These are phyloP conservation scores for Echeneis naucrates DNA, from an alignment of 2,797 vertebrate genomes.

Conservation along the genomic window DNA sequence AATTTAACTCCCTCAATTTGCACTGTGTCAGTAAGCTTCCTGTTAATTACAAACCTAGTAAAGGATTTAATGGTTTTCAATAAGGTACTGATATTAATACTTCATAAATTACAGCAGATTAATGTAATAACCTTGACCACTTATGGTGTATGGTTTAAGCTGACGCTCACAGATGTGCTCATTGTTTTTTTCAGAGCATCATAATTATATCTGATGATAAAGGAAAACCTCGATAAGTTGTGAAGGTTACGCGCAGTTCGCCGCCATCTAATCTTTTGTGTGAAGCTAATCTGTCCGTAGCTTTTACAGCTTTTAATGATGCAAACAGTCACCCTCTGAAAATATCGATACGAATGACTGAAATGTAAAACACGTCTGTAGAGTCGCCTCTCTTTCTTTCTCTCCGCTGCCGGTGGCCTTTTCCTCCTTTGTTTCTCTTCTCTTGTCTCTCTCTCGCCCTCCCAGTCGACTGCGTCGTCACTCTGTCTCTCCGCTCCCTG, in stretches of 20 bases:
- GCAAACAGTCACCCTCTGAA: background rate
- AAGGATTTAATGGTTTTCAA: constrained; percentile 64
- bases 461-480: constrained; percentile 15
- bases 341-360: background rate
- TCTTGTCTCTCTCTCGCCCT: constrained; percentile 11
- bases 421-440: background rate
- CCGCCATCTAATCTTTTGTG: background rate
- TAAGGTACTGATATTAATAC: constrained; percentile 53
- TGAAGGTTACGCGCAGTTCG: background rate
- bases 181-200: constrained; percentile 18
- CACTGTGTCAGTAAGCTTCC: constrained; percentile 45
- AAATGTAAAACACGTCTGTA: no score
- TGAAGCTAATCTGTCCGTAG: background rate
- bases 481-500: constrained; percentile 27
- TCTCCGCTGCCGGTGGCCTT: background rate
- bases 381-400: background rate
- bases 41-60: constrained; percentile 69
- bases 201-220: constrained; percentile 19
- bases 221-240: background rate
- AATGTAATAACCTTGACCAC: constrained; percentile 39
- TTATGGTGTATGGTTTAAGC: constrained; percentile 16
- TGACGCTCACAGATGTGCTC: background rate
- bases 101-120: constrained; percentile 41
- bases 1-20: constrained; percentile 65
- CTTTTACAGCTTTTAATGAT: background rate